These are phyloP conservation scores for Threskiornis aethiopicus DNA, from an alignment of 2,797 vertebrate genomes.

Conservation along the genomic window DNA sequence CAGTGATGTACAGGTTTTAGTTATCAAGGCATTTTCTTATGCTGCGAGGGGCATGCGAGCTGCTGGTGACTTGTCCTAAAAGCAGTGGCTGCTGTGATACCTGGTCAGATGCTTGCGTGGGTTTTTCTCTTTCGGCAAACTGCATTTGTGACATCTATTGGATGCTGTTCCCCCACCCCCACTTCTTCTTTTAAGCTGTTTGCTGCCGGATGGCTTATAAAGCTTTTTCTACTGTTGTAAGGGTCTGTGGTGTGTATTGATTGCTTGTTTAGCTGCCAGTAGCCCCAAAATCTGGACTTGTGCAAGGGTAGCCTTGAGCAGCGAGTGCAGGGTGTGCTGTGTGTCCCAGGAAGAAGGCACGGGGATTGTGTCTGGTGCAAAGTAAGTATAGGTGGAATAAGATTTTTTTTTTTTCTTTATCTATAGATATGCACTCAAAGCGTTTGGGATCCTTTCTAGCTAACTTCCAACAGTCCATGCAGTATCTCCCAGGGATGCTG, in stretches of 20 bases:
- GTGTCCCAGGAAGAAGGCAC: neutral
- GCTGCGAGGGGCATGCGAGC: fast-evolving
- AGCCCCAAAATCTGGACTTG: neutral
- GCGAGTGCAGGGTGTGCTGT: neutral
- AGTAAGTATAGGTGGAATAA: neutral
- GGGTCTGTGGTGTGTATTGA: neutral
- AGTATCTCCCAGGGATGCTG: neutral
- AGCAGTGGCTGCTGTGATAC: neutral
- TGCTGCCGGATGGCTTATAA: neutral
- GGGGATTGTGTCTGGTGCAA: neutral
- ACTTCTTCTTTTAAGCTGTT: neutral
- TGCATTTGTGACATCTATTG: neutral
- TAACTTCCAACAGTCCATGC: neutral
- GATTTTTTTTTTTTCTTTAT: neutral
- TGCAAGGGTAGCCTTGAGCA: neutral
- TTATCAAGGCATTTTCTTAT: neutral
- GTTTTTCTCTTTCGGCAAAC: neutral
- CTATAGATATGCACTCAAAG: neutral
- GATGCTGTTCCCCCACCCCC: neutral
- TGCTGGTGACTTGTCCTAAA: neutral
- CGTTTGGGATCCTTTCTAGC: neutral
- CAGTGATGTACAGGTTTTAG: neutral
- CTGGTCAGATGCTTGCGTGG: neutral
- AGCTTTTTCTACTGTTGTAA: neutral
- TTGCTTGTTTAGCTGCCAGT: neutral